phyloP scores from a whole-genome alignment of 2,888 invertebrate species.

The Glaucopsyche alexis region DNA sequence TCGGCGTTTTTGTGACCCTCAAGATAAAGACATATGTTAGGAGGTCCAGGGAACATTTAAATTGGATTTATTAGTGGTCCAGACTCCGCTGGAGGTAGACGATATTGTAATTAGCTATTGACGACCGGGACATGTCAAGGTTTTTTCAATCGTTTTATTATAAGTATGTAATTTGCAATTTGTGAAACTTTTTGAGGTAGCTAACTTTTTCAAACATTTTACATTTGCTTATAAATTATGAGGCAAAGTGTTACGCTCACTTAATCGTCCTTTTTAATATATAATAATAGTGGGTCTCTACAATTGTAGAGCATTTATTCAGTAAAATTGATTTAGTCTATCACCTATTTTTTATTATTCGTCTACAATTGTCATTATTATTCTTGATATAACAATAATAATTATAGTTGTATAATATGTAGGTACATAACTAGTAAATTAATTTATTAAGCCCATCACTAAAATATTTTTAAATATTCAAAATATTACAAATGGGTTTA shows the following conservation, averaged over 20 bases:
- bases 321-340: too few species aligned
- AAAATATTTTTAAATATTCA: too few species aligned
- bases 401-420: too few species aligned
- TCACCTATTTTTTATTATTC: too few species aligned
- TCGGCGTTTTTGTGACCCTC: constrained; percentile 72
- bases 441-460: too few species aligned
- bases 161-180: not conserved
- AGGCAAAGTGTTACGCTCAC: too few species aligned
- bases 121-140: not conserved
- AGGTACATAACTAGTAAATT: too few species aligned
- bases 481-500: not conserved
- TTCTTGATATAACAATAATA: too few species aligned
- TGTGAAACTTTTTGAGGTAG: not conserved
- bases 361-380: too few species aligned
- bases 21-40: constrained; percentile 80
- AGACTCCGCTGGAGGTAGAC: constrained; percentile 65
- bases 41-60: constrained; percentile 73
- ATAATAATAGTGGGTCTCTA: not conserved
- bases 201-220: too few species aligned
- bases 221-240: too few species aligned
- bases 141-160: constrained; percentile 3
- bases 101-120: constrained; percentile 24
- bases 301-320: not conserved
- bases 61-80: constrained; percentile 76
- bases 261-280: not conserved